Evolutionary conservation across 2,797 vertebrate species (phyloP).

Genomic region (Chromis chromis): DNA sequence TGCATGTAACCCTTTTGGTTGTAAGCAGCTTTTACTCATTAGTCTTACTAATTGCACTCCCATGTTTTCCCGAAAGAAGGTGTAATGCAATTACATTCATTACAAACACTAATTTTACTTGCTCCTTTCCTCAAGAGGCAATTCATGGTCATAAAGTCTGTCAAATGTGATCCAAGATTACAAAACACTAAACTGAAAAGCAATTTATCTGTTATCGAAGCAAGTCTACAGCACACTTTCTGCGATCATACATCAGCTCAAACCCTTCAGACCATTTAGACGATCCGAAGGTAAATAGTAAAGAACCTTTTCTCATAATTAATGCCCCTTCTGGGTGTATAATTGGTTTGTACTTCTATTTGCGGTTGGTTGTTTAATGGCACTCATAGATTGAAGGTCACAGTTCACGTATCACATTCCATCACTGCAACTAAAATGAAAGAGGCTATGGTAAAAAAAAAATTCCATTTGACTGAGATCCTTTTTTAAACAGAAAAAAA

Average conservation of each 20-base stretch:
- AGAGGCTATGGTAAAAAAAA: neutral
- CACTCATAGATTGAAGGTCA: conserved; percentile 12
- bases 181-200: neutral
- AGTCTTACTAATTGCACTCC: no score
- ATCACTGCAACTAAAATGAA: neutral
- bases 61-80: neutral
- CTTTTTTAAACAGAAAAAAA: neutral
- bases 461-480: neutral
- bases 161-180: neutral
- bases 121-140: no score
- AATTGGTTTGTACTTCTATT: conserved; percentile 48
- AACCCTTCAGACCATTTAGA: neutral
- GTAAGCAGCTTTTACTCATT: no score
- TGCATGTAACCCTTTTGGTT: no score
- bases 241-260: neutral
- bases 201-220: neutral
- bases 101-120: neutral
- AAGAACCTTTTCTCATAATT: conserved; percentile 41
- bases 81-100: neutral
- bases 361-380: conserved; percentile 33
- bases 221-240: neutral
- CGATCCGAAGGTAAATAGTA: neutral
- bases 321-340: conserved; percentile 19
- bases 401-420: conserved; percentile 23
- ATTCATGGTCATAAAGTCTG: neutral